Conservation (phyloP, 1,140 invertebrate genomes). For the Campoletis sonorensis region DNA sequence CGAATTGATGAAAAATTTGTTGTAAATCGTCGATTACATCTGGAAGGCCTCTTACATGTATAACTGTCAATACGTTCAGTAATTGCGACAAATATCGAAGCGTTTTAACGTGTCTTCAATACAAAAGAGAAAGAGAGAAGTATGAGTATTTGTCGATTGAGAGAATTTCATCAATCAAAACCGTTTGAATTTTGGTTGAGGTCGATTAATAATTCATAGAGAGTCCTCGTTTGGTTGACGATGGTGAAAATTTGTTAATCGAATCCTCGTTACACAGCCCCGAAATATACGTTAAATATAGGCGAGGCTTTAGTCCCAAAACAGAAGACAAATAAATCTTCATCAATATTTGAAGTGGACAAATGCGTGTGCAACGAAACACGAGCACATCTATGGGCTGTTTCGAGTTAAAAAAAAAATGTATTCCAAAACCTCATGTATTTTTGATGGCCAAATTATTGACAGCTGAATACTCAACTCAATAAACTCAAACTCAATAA, state of each 20-base stretch:
- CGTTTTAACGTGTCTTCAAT: not conserved
- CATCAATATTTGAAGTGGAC: conserved; percentile 7
- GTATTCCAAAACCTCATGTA: too few relatives aligned
- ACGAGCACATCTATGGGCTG: not conserved
- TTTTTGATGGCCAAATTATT: too few relatives aligned
- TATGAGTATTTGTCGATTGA: not conserved
- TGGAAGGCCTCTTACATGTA: too few relatives aligned
- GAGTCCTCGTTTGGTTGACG: not conserved
- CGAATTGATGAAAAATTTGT: too few relatives aligned
- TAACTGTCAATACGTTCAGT: not conserved
- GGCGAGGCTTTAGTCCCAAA: not conserved
- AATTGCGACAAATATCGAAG: not conserved
- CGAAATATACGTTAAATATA: too few relatives aligned
- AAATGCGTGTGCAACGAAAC: conserved; percentile 5
- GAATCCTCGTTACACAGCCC: conserved; percentile 1
- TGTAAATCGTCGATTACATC: too few relatives aligned
- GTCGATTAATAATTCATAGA: conserved; percentile 9
- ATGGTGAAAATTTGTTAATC: conserved; percentile 11
- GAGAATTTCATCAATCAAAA: conserved; percentile 12
- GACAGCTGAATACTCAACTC: too few relatives aligned
- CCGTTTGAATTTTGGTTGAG: conserved; percentile 1
- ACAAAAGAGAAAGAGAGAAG: not conserved
- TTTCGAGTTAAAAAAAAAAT: not conserved
- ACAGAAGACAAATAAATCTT: not conserved
- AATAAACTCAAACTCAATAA: too few relatives aligned